These are phyloP conservation scores for Allenopithecus nigroviridis DNA, from an alignment of 2,797 vertebrate species.

Conservation along the genomic window DNA sequence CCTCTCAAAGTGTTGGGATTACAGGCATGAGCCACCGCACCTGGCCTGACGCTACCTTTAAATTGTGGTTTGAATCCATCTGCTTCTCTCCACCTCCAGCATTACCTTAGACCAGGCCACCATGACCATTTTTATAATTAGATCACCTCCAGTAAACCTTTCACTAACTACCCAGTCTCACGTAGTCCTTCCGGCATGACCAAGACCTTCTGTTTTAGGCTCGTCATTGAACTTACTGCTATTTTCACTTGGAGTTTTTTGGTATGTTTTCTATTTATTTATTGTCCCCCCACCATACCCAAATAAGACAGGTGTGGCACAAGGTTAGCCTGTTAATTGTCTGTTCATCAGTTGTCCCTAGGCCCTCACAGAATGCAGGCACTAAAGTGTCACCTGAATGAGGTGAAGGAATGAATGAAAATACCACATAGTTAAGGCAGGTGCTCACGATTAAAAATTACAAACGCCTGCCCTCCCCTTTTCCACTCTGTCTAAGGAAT, in stretches of 20 bases:
- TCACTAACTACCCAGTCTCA: not conserved
- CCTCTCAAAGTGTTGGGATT: not conserved
- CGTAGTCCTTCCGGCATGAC: not conserved
- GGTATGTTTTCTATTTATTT: not conserved
- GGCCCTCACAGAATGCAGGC: rapidly evolving
- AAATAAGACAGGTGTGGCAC: not conserved
- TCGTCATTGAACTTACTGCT: not conserved
- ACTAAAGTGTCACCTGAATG: not conserved
- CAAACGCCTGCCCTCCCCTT: not conserved
- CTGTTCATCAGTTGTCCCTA: not conserved
- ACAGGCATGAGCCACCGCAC: not conserved
- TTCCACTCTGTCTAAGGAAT: not conserved
- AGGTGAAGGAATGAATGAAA: not conserved
- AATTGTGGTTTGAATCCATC: not conserved
- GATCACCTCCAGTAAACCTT: not conserved
- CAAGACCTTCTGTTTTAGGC: not conserved
- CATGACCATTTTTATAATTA: not conserved
- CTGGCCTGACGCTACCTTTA: not conserved
- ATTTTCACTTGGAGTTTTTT: not conserved
- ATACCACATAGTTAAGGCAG: not conserved
- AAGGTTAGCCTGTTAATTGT: not conserved
- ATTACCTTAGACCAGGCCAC: not conserved
- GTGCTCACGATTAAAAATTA: not conserved
- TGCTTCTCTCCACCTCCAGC: not conserved
- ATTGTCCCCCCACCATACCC: not conserved